phyloP scores from a whole-genome alignment of 2,797 vertebrate species.

The Vultur gryphus region DNA sequence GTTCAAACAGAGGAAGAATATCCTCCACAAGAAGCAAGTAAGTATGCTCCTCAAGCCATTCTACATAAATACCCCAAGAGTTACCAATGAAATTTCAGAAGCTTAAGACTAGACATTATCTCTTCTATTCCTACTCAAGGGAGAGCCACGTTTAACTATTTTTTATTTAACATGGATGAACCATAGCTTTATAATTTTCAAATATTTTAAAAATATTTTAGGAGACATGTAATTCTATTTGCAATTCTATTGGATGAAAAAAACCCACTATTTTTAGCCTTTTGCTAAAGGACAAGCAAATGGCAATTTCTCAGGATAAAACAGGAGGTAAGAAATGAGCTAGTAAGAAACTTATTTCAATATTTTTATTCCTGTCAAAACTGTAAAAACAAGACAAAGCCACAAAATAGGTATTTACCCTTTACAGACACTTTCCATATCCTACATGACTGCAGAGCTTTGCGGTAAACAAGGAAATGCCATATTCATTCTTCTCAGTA shows the following conservation, averaged over 20 bases:
- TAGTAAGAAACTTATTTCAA: background rate
- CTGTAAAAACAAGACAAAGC: background rate
- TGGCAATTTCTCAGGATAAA: background rate
- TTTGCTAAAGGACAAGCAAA: background rate
- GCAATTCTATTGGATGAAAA: background rate
- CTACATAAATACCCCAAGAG: background rate
- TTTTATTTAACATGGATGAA: background rate
- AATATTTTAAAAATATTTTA: background rate
- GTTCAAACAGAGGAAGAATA: background rate
- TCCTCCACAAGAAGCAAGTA: background rate
- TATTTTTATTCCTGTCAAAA: background rate
- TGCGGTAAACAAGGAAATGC: background rate
- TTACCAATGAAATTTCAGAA: background rate
- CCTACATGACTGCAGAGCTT: background rate
- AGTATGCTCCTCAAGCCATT: background rate
- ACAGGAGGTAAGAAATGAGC: background rate
- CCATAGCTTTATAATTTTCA: background rate
- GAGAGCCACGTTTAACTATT: background rate
- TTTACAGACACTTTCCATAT: background rate
- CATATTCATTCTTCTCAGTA: background rate
- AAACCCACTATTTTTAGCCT: background rate
- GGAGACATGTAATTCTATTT: background rate
- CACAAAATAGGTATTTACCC: background rate
- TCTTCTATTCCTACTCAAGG: background rate
- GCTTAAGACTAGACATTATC: background rate